phyloP scores from a whole-genome alignment of 2,797 vertebrate genomes.

The Sitta carolinensis region DNA sequence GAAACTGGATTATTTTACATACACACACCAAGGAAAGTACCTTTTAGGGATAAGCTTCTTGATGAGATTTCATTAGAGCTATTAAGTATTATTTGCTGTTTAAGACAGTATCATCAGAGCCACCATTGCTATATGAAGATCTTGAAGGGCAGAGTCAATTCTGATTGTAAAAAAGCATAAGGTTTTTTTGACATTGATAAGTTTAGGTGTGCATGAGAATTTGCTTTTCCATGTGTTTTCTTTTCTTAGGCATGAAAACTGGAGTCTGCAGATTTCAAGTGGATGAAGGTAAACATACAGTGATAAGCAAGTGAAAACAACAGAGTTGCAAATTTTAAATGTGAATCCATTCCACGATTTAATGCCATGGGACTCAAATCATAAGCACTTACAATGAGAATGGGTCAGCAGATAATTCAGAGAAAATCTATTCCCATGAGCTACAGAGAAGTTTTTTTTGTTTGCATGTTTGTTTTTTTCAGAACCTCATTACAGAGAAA shows the following conservation, averaged over 20 bases:
- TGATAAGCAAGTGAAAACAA: not conserved
- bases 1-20: not conserved
- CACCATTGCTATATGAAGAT: not conserved
- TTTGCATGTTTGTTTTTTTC: not conserved
- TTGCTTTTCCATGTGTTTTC: not conserved
- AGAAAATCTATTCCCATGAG: not conserved
- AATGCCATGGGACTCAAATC: not conserved
- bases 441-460: not conserved
- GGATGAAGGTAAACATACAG: not conserved
- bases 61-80: not conserved
- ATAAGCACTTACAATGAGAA: not conserved
- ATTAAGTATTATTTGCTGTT: not conserved
- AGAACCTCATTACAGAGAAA: constrained; percentile 45
- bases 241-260: not conserved
- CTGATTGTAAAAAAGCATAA: not conserved
- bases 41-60: not conserved
- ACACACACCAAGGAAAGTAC: not conserved
- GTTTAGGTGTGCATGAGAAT: not conserved
- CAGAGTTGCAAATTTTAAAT: not conserved
- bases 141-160: not conserved
- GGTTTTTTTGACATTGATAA: not conserved
- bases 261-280: not conserved
- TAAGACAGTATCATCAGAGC: not conserved
- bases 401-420: not conserved
- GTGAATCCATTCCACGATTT: not conserved